Evolutionary conservation across 2,888 invertebrate species (phyloP).

Genomic region (Seira musarum): DNA sequence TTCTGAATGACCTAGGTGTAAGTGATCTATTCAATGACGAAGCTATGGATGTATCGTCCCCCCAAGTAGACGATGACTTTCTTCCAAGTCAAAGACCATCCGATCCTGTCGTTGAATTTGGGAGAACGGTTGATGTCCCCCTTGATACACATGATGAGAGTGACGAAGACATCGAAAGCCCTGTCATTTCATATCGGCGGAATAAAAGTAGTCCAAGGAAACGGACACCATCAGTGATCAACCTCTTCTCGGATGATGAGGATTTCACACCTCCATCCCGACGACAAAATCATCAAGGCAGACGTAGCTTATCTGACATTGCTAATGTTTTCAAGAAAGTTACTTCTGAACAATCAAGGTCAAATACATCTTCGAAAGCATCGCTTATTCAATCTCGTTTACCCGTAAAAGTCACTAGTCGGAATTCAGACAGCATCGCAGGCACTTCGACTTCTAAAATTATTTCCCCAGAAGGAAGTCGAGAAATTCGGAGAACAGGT

Average conservation of each 20-base stretch:
- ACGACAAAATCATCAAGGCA: background rate
- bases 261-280: constrained; percentile 21
- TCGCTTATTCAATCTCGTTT: constrained; percentile 31
- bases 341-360: too few species aligned
- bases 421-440: background rate
- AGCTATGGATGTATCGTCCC: background rate
- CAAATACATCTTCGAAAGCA: too few species aligned
- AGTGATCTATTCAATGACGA: constrained; percentile 2
- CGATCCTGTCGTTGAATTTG: constrained; percentile 21
- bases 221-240: background rate
- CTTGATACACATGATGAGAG: background rate
- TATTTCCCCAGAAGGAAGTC: constrained; percentile 2
- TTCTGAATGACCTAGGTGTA: background rate
- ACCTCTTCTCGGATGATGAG: constrained; percentile 30
- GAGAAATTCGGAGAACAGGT: constrained; percentile 14
- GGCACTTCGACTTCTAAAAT: background rate
- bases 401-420: constrained; percentile 29
- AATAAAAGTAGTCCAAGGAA: background rate
- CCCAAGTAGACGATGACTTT: constrained; percentile 24
- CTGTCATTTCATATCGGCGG: background rate
- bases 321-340: constrained; percentile 18
- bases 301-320: background rate
- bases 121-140: constrained; percentile 30
- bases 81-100: constrained; percentile 36
- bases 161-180: background rate